Conservation (phyloP, 2,797 vertebrate species). For the Poeciliopsis presidionis region DNA sequence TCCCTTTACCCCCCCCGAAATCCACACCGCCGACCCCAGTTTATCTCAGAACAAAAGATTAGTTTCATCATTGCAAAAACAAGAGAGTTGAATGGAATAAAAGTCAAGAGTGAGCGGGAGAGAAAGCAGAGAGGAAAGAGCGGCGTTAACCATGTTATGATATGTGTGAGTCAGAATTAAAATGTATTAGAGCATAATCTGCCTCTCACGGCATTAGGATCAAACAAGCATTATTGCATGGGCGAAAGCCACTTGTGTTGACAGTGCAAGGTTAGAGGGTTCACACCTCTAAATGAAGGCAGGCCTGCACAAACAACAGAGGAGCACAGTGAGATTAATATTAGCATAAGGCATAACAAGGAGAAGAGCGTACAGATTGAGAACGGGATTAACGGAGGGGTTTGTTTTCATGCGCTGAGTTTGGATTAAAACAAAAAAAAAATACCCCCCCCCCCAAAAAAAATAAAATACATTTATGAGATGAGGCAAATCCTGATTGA, state of each 20-base stretch:
- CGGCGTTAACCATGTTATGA: conserved; percentile 8
- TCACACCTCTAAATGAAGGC: conserved; percentile 64
- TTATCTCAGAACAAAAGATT: conserved; percentile 83
- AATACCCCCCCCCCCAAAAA: not conserved
- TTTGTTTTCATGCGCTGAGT: conserved; percentile 51
- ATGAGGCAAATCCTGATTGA: not conserved
- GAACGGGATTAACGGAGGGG: conserved; percentile 63
- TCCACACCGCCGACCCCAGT: conserved; percentile 52
- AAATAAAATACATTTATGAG: conserved; percentile 21
- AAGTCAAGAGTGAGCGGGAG: conserved; percentile 53
- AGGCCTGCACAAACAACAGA: conserved; percentile 63
- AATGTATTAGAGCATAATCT: conserved; percentile 80
- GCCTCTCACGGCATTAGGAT: conserved; percentile 71
- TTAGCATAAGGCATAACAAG: conserved; percentile 59
- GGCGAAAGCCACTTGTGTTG: conserved; percentile 74
- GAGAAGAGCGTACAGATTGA: conserved; percentile 52
- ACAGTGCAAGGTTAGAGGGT: conserved; percentile 70
- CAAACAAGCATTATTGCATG: conserved; percentile 69
- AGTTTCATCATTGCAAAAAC: conserved; percentile 76
- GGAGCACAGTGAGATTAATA: conserved; percentile 63
- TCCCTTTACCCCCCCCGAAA: not conserved
- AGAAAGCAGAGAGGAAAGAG: conserved; percentile 11
- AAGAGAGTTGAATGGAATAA: conserved; percentile 76
- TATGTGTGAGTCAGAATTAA: conserved; percentile 66
- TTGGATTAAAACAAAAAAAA: conserved; percentile 57